phyloP scores from a whole-genome alignment of 2,113 vertebrate species.

The Pomatorhinus ruficollis region DNA sequence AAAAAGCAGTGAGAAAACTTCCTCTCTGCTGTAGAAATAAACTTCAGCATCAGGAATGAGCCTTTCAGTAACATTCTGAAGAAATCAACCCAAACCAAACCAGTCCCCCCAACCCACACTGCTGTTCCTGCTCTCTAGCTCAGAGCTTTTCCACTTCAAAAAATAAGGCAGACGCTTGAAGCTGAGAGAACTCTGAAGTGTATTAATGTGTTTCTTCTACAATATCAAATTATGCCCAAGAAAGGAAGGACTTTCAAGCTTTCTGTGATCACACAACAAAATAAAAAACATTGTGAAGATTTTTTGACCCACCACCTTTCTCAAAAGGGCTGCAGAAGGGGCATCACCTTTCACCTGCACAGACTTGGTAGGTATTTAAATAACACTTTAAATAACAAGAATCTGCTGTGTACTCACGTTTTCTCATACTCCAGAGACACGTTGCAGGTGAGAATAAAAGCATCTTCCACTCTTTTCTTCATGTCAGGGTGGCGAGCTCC shows the following conservation, averaged over 20 bases:
- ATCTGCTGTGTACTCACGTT: constrained; percentile 74
- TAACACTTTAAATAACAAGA: accelerated
- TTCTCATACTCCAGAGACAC: constrained; percentile 97
- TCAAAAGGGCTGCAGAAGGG: not conserved
- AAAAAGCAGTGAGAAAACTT: not conserved
- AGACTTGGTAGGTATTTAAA: not conserved
- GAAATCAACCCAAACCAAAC: not conserved
- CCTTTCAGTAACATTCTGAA: not conserved
- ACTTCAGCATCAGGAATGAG: not conserved
- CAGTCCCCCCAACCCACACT: not conserved
- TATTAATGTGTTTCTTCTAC: constrained; percentile 35
- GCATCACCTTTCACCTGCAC: not conserved
- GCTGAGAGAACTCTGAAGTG: not conserved
- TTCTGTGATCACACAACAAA: not conserved
- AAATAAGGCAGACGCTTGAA: not conserved
- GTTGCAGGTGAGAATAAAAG: constrained; percentile 91
- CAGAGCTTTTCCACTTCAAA: not conserved
- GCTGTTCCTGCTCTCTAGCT: not conserved
- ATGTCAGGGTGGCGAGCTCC: constrained; percentile 97
- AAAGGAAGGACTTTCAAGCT: not conserved
- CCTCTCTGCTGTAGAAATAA: not conserved
- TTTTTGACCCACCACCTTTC: not conserved
- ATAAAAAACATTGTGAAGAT: not conserved
- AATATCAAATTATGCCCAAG: not conserved
- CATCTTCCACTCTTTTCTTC: constrained; percentile 95